phyloP scores from a whole-genome alignment of 2,797 vertebrate species.

The Microcaecilia unicolor region DNA sequence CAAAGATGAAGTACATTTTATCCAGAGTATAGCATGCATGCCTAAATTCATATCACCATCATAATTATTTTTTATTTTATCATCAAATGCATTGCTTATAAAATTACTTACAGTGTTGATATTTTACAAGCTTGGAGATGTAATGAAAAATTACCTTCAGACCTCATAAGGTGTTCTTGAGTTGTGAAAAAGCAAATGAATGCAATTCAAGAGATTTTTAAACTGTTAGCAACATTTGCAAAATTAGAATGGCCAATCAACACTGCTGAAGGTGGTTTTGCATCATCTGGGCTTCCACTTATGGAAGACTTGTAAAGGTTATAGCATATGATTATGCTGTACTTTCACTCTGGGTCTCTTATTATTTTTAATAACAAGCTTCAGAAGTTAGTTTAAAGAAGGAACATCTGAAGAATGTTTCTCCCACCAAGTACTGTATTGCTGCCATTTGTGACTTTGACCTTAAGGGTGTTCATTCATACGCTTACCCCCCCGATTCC shows the following conservation, averaged over 20 bases:
- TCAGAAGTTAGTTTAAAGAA: conserved; percentile 28
- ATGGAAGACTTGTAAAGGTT: conserved; percentile 9
- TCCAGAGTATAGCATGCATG: no score
- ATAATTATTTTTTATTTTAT: no score
- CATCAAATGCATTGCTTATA: no score
- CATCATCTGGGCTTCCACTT: conserved; percentile 22
- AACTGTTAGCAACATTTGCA: conserved; percentile 14
- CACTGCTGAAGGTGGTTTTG: conserved; percentile 22
- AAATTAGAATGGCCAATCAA: conserved; percentile 27
- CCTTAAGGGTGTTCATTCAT: no score
- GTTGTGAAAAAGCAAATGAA: conserved; percentile 14
- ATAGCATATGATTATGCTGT: conserved; percentile 35
- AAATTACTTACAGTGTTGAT: no score
- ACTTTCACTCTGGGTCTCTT: conserved; percentile 30
- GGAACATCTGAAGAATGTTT: conserved; percentile 19
- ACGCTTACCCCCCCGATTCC: no score
- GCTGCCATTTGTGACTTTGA: no score
- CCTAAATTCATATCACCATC: no score
- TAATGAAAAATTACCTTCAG: conserved; percentile 28
- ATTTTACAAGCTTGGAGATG: no score
- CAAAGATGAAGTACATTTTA: no score
- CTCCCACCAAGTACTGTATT: neutral
- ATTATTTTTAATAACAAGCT: conserved; percentile 40
- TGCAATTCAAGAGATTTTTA: conserved; percentile 24
- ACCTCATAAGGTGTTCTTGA: conserved; percentile 27